Evolutionary conservation across 2,113 vertebrate genomes (phyloP), one percentile per base, ranked within the genome.

Genomic region (Eptesicus fuscus): DNA sequence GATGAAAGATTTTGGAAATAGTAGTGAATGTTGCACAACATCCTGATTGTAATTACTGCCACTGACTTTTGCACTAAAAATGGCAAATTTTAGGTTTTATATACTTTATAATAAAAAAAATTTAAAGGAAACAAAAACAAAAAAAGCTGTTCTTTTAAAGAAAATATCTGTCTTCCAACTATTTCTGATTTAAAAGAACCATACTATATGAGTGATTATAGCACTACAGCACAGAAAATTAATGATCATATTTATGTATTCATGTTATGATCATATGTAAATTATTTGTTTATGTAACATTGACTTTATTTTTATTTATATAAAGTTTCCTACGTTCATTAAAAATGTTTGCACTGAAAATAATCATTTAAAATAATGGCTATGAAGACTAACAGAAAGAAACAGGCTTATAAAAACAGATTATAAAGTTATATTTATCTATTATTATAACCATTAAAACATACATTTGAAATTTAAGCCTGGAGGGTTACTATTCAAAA

Each of bases 311-410:
- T 80, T 69, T 85, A 22, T 79, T 83, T 56, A 65, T 4, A 87
- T 87, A 61, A 83, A 89, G 30, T 76, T 22, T 91, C 53, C 44
- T 71, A 56, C 10, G 25, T 92, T 79, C 32, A 90, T 71, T 84
- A 79, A 88, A 91, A 93, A 89, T 65, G 35, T 74, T 35, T 83
- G 35, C 65, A 78, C 14, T 78, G 20, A 93, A 93, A 96, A 88
- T 70, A 73, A 76, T 25, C 17, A 80, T 18, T 80, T 71, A 80
- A 88, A 83, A 82, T 63, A 47, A 90, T 78, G 25, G 4, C 28
- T 95, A 83, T 70, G 10, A 95, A 93, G 69, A 91, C 5, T 40
- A 80, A 85, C 0, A 91, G 28, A 20, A 89, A 92, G 53, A 92
- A 91, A 86, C 10, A 70, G 79, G 40, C 25, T 83, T 80, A 92